These are phyloP conservation scores for Molothrus ater DNA, from an alignment of 2,797 vertebrate species.

Conservation along the genomic window DNA sequence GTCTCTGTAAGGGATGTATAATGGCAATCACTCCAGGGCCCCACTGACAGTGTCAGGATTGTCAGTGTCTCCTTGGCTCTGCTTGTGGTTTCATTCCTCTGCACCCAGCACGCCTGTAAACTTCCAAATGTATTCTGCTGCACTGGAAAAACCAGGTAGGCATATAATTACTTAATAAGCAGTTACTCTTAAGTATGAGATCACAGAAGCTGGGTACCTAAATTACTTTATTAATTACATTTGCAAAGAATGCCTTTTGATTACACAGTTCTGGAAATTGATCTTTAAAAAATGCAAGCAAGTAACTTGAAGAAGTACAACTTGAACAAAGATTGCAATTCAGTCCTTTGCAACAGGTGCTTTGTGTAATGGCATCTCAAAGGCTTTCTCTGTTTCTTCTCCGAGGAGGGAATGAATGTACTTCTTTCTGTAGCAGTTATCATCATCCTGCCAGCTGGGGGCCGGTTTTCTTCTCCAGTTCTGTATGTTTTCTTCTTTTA, in stretches of 20 bases:
- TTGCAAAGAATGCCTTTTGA: not conserved
- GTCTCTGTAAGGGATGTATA: not conserved
- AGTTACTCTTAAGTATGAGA: not conserved
- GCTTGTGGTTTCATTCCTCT: conserved; percentile 12
- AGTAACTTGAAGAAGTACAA: not conserved
- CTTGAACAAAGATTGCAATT: not conserved
- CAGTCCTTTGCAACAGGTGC: not conserved
- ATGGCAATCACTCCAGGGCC: not conserved
- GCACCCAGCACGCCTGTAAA: not conserved
- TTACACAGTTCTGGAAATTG: not conserved
- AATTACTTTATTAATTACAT: not conserved
- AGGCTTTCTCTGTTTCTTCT: not conserved
- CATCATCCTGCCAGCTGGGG: not conserved
- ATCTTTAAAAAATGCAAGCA: not conserved
- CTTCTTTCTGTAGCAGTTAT: not conserved
- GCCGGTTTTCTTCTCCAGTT: not conserved
- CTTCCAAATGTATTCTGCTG: not conserved
- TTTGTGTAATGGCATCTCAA: not conserved
- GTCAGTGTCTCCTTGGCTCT: not conserved
- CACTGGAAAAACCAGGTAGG: conserved; percentile 40
- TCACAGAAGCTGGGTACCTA: not conserved
- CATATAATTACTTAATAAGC: conserved; percentile 20
- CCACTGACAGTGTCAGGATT: not conserved
- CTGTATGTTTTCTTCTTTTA: not conserved
- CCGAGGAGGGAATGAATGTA: not conserved